Base-by-base conservation (phyloP, 2,113 vertebrate species). In the Ptilonorhynchus violaceus region DNA sequence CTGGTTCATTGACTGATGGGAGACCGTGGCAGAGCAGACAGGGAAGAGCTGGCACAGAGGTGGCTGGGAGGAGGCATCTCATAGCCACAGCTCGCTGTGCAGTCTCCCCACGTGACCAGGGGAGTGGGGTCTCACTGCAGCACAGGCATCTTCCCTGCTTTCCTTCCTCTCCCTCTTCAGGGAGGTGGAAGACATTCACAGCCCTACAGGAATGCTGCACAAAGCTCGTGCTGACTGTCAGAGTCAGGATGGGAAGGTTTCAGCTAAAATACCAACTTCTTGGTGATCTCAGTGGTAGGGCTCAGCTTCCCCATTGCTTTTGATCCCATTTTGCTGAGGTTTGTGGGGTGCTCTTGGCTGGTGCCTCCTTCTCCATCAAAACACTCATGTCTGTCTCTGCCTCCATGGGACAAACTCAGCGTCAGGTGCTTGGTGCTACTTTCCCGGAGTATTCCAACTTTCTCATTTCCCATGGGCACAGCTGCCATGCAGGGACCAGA, bases 341-440 rank as follows among this genome's bases (percentile, higher is more conserved):
- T 50, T 2, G 0, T 1, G 3, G 39, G 13, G 28, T 41, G 33
- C 4, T 39, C 7, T 6, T 27, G 66, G n/a, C 76, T 84, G 46
- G 20, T 77, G n/a, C 15, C 42, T 88, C 37, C 46, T 73, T 59
- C 31, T 84, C 24, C 13, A 1, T 67, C 5, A 7, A 20, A 56
- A 60, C 42, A 27, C 17, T 74, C 2, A 0, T 4, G 11, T 69
- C n/a, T 73, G 44, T 20, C 42, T 63, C 56, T 85, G 50, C n/a
- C 56, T 73, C 50, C 13, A 0, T 28, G 37, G 64, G 42, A 70
- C 44, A 60, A 69, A 31, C 69, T 68, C 75, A 49, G n/a, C 20
- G n/a, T 59, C 44, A 30, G 3, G 1, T 3, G 1, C 1, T 3
- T 37, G n/a, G 18, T 24, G 14, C 22, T 13, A 2, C 18, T 66